Evolutionary conservation across 2,797 vertebrate genomes (phyloP), one percentile per base, ranked within the genome.

Genomic region (Ispidina picta): DNA sequence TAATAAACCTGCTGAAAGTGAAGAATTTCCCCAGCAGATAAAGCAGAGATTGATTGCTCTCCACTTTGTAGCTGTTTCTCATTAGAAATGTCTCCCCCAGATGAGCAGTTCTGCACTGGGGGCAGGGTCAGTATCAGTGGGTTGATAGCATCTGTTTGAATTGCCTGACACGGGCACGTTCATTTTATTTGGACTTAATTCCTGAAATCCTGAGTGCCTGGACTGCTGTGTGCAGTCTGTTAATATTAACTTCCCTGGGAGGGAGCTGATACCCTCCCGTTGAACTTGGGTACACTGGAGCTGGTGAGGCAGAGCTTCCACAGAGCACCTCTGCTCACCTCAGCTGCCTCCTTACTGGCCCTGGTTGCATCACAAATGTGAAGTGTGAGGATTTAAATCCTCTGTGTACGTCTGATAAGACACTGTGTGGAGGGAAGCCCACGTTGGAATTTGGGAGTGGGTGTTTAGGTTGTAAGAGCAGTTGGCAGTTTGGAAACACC

Each of bases 171-270:
- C 0, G 48, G 71, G 21, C 71, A 71, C 1, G 0, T 68, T 93
- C 13, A 3, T 77, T 91, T 77, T 55, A 41, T 88, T 94, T 95
- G 94, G 54, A 51, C 29, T 65, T 70, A 76, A 2, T 71, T 88
- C 75, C n/a, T 89, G 83, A 71, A 26, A 52, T 80, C 88, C 28
- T 49, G 62, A 16, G 2, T 63, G 58, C 37, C 48, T 88, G 79
- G 88, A 51, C 68, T 86, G 2, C 83, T 85, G 88, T 77, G 83
- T 91, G 78, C 86, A 49, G 52, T 90, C 94, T 95, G 95, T 94
- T 96, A 96, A 96, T 94, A 94, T 96, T 96, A 96, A 96, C 92
- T 91, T 82, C 8, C 39, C 74, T 63, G 76, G 26, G 73, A 74
- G 81, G 89, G 58, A 72, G 66, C 78, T 21, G 51, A 63, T 90